Percentiles rank a stretch among this genome's conserved stretches.
phyloP scores from a whole-genome alignment of 1,140 invertebrate species.

The Ostrea denselamellosa region DNA sequence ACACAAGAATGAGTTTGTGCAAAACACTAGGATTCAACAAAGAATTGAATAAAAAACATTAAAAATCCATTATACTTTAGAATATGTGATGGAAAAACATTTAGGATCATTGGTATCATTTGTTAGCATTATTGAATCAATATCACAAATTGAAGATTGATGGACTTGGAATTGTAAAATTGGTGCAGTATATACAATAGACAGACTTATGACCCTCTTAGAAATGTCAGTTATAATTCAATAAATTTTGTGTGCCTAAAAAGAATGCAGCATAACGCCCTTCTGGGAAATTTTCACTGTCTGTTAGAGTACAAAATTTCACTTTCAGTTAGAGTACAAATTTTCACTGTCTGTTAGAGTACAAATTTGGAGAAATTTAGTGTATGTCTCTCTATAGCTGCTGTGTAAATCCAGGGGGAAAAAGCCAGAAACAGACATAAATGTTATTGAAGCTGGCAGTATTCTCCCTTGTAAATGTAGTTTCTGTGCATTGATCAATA shows the following conservation, averaged over 20 bases:
- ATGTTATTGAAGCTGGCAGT: not conserved
- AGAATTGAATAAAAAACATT: not conserved
- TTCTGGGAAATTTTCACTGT: constrained; percentile 5
- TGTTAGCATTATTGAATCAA: constrained; percentile 29
- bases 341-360: not conserved
- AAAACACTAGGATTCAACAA: not conserved
- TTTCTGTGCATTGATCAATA: not conserved
- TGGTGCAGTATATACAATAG: constrained; percentile 18
- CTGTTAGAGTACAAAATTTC: not conserved
- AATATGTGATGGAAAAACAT: not conserved
- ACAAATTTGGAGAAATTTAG: not conserved
- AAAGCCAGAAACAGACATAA: not conserved
- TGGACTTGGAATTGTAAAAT: not conserved
- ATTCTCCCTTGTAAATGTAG: not conserved
- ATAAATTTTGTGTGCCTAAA: constrained; percentile 8
- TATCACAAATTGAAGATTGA: constrained; percentile 27
- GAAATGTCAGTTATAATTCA: not conserved
- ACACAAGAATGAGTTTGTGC: not conserved
- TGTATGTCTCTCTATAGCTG: not conserved
- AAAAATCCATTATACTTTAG: not conserved
- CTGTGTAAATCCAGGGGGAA: not conserved
- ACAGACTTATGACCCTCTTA: constrained; percentile 17
- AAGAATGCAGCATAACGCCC: not conserved
- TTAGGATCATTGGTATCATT: not conserved
- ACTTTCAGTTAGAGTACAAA: not conserved